These are phyloP conservation scores for Lamproptera curius DNA, from an alignment of 2,888 invertebrate species.

Conservation along the genomic window DNA sequence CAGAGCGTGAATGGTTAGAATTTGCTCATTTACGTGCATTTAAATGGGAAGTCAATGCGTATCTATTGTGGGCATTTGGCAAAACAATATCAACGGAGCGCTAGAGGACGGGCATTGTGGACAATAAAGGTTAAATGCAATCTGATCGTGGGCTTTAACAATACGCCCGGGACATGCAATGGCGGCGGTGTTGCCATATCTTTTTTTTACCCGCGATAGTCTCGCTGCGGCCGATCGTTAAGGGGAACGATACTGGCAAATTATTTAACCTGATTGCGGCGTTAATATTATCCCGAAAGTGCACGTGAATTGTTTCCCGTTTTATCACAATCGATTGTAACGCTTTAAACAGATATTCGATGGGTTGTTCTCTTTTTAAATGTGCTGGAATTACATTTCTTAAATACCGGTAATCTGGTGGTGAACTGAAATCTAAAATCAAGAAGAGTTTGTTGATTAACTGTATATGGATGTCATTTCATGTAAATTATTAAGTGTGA, in stretches of 20 bases:
- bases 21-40: conserved; percentile 2
- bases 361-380: not conserved
- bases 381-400: not conserved
- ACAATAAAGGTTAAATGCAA: conserved; percentile 52
- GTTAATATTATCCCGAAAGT: conserved; percentile 34
- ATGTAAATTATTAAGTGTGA: not conserved
- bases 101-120: conserved; percentile 41
- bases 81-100: conserved; percentile 29
- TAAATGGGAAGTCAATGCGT: conserved; percentile 10
- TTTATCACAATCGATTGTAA: too few species aligned
- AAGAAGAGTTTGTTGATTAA: not conserved
- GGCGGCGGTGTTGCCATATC: conserved; percentile 31
- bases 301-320: conserved; percentile 5
- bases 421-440: not conserved
- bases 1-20: too few species aligned
- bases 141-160: conserved; percentile 20
- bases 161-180: conserved; percentile 45
- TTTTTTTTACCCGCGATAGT: conserved; percentile 28
- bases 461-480: not conserved
- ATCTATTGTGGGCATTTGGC: conserved; percentile 23
- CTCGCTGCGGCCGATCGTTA: conserved; percentile 17
- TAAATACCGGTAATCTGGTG: not conserved
- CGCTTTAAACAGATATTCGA: not conserved
- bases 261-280: conserved; percentile 27
- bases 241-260: conserved; percentile 20